Evolutionary conservation across 2,797 vertebrate species (phyloP).

Genomic region (Pangasius larnaudii): DNA sequence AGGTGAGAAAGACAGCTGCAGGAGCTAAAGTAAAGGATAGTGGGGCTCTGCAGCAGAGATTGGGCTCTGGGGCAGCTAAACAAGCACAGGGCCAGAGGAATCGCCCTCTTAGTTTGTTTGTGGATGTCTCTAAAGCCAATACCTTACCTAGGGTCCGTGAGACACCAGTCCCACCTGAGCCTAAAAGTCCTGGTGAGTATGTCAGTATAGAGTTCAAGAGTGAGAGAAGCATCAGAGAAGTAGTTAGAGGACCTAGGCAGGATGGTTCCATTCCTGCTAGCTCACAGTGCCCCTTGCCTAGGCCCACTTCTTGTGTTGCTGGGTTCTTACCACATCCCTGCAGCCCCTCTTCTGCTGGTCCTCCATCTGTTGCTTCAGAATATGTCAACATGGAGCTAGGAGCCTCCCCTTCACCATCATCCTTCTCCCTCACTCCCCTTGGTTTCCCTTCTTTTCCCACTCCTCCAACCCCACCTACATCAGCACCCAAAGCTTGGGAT

Average conservation of each 20-base stretch:
- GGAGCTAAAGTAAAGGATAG: slow-evolving; percentile 65
- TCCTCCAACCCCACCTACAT: slow-evolving; percentile 70
- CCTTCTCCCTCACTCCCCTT: slow-evolving; percentile 69
- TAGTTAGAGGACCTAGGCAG: slow-evolving; percentile 61
- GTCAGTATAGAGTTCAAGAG: slow-evolving; percentile 78
- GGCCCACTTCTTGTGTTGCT: slow-evolving; percentile 72
- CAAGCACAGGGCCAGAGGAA: slow-evolving; percentile 64
- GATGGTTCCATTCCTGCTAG: slow-evolving; percentile 65
- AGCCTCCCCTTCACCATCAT: slow-evolving; percentile 74
- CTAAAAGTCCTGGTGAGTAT: slow-evolving; percentile 81
- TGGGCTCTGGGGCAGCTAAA: slow-evolving; percentile 63
- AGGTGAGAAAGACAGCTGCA: slow-evolving; percentile 35
- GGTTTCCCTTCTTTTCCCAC: slow-evolving; percentile 75
- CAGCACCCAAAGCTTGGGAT: slow-evolving; percentile 63
- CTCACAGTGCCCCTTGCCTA: slow-evolving; percentile 63
- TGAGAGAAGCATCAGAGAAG: slow-evolving; percentile 60
- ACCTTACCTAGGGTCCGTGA: slow-evolving; percentile 80
- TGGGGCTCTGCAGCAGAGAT: slow-evolving; percentile 62
- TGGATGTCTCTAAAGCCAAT: slow-evolving; percentile 82
- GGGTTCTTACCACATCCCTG: slow-evolving; percentile 69
- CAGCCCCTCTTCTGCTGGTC: slow-evolving; percentile 68
- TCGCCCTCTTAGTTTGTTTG: slow-evolving; percentile 76
- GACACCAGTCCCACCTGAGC: slow-evolving; percentile 74
- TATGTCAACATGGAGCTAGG: slow-evolving; percentile 76
- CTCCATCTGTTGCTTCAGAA: slow-evolving; percentile 67